These are phyloP conservation scores for Cheilinus undulatus DNA, from an alignment of 2,113 vertebrate genomes.

Conservation along the genomic window DNA sequence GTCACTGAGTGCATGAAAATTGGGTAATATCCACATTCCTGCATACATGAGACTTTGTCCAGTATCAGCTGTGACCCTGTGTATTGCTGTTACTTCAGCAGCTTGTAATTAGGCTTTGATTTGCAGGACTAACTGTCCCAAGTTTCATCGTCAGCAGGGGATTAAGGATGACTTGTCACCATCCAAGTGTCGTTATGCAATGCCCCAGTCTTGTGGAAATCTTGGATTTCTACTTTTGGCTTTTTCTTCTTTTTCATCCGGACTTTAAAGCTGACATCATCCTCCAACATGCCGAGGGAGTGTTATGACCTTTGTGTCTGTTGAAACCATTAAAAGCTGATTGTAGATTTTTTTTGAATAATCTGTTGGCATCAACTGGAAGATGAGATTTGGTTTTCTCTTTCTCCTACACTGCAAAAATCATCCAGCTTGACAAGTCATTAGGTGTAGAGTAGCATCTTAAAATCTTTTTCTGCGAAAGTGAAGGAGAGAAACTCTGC, in stretches of 20 bases:
- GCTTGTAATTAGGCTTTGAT: conserved; percentile 41
- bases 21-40: conserved; percentile 23
- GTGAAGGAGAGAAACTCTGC: conserved; percentile 13
- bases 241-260: conserved; percentile 47
- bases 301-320: conserved; percentile 58
- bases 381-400: conserved; percentile 44
- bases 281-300: conserved; percentile 44
- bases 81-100: conserved; percentile 25
- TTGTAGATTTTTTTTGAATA: conserved; percentile 16
- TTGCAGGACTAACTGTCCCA: conserved; percentile 37
- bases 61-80: conserved; percentile 6
- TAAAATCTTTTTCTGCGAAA: conserved; percentile 46
- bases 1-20: conserved; percentile 29
- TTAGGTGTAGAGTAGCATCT: conserved; percentile 25
- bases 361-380: conserved; percentile 44
- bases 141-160: conserved; percentile 22
- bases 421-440: conserved; percentile 51
- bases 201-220: conserved; percentile 24
- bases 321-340: conserved; percentile 50
- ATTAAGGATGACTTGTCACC: conserved; percentile 34
- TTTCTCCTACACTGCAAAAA: conserved; percentile 52
- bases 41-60: conserved; percentile 12
- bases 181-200: conserved; percentile 47
- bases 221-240: conserved; percentile 31
- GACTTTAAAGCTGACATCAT: conserved; percentile 60